Evolutionary conservation across 2,797 vertebrate species (phyloP), one percentile per base, ranked within the genome.

Genomic region (Microctenopoma lineatum): DNA sequence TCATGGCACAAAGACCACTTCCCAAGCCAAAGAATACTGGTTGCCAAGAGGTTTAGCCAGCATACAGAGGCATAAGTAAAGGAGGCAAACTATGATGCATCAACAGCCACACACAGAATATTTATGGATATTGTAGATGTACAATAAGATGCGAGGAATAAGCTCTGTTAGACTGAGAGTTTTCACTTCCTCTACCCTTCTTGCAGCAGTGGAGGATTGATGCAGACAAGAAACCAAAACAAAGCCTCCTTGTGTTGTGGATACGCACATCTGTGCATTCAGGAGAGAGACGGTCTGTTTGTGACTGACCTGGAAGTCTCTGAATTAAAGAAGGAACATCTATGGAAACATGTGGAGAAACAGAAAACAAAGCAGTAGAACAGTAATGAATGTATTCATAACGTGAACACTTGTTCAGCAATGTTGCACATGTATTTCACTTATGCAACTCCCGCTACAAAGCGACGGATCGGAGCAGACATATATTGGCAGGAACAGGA

Each of bases 221-320:
- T 70, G 74, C 67, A 55, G 60, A 68, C 63, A 70, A 68, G 82
- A 83, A 41, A 41, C 4, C 15, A 42, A 38, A 15, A 41, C 39
- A 85, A 74, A 84, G 72, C 63, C 75, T 77, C 75, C 87, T 87
- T 90, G 84, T 89, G 79, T 70, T 64, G 47, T 26, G 47, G 60
- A 71, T 51, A 39, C 56, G 52, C 26, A 50, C 27, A 47, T 84
- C 72, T 72, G 64, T 66, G 72, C 59, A 61, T 52, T 61, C 64
- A 77, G 32, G 32, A 16, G 34, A 45, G 55, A 66, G 48, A 71
- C 42, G 66, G 66, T 70, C 55, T 74, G 65, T 69, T 77, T 70
- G 72, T 59, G 51, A 70, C 64, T 42, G 61, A 57, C 61, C 4
- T 7, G 38, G 7, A 29, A n/a, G 59, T 39, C 15, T 57, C 4